phyloP scores from a whole-genome alignment of 2,797 vertebrate genomes.

The Sebastes hopkinsi region DNA sequence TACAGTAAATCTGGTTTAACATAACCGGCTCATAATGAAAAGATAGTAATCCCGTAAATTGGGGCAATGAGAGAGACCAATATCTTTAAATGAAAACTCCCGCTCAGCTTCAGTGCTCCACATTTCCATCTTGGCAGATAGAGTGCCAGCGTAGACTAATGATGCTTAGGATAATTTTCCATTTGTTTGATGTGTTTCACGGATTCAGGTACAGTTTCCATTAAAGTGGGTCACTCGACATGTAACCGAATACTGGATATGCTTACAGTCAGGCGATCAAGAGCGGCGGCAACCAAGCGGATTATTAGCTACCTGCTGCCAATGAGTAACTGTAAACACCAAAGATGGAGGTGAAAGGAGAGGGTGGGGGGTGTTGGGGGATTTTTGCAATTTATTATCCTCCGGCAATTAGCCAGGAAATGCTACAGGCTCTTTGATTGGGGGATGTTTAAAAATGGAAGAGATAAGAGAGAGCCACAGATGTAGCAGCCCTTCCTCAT shows the following conservation, averaged over 20 bases:
- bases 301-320: slow-evolving; percentile 68
- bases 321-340: slow-evolving; percentile 45
- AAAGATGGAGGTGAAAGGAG: slow-evolving; percentile 46
- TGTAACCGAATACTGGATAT: slow-evolving; percentile 47
- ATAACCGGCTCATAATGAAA: slow-evolving; percentile 68
- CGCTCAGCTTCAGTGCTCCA: slow-evolving; percentile 36
- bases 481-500: slow-evolving; percentile 70
- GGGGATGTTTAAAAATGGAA: slow-evolving; percentile 79
- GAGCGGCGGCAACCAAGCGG: slow-evolving; percentile 46
- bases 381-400: slow-evolving; percentile 78
- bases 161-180: slow-evolving; percentile 53
- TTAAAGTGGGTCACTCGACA: slow-evolving; percentile 74
- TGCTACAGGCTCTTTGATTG: slow-evolving; percentile 80
- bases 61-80: slow-evolving; percentile 73
- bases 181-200: slow-evolving; percentile 63
- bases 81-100: slow-evolving; percentile 67
- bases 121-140: slow-evolving; percentile 47
- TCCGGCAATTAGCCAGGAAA: slow-evolving; percentile 83
- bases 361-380: slow-evolving; percentile 31
- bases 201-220: slow-evolving; percentile 60
- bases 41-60: slow-evolving; percentile 78
- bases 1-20: slow-evolving; percentile 69
- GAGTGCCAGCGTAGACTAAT: slow-evolving; percentile 46
- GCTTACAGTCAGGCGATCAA: slow-evolving; percentile 53
- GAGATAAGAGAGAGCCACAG: slow-evolving; percentile 79